Conservation (phyloP, 2,797 vertebrate species). For the Zenarchopterus dispar region DNA sequence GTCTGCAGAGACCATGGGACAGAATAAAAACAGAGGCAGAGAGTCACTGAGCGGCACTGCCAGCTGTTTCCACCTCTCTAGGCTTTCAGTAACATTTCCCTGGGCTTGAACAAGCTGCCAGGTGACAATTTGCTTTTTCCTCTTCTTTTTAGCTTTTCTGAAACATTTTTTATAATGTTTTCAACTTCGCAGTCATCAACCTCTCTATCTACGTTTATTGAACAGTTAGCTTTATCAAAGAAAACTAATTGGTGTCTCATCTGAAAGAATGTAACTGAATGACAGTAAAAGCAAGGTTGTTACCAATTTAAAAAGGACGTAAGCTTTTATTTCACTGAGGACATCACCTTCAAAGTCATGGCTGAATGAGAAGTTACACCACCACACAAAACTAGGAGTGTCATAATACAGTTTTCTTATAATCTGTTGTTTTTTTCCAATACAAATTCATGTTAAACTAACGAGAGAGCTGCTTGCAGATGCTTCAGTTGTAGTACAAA, state of each 20-base stretch:
- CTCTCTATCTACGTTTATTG: no score
- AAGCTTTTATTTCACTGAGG: neutral
- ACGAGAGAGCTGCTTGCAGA: no score
- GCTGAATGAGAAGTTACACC: neutral
- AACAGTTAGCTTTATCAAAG: no score
- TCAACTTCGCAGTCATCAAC: no score
- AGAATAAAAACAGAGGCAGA: constrained; percentile 52
- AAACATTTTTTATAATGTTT: constrained; percentile 3
- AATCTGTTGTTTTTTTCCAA: neutral
- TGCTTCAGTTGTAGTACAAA: no score
- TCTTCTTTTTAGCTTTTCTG: constrained; percentile 17
- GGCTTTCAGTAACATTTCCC: constrained; percentile 69
- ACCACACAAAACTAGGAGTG: neutral
- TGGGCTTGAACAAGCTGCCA: constrained; percentile 67
- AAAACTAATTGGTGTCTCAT: no score
- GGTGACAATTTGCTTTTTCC: constrained; percentile 53
- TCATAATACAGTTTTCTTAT: neutral
- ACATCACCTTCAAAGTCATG: neutral
- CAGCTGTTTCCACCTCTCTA: constrained; percentile 69
- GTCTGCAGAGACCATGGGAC: constrained; percentile 61
- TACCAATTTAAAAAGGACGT: neutral
- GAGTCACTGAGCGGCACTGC: constrained; percentile 62
- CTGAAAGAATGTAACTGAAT: no score
- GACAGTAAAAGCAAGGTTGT: neutral
- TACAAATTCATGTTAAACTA: no score